Evolutionary conservation across 2,113 vertebrate genomes (phyloP).

Genomic region (Heterotis niloticus): DNA sequence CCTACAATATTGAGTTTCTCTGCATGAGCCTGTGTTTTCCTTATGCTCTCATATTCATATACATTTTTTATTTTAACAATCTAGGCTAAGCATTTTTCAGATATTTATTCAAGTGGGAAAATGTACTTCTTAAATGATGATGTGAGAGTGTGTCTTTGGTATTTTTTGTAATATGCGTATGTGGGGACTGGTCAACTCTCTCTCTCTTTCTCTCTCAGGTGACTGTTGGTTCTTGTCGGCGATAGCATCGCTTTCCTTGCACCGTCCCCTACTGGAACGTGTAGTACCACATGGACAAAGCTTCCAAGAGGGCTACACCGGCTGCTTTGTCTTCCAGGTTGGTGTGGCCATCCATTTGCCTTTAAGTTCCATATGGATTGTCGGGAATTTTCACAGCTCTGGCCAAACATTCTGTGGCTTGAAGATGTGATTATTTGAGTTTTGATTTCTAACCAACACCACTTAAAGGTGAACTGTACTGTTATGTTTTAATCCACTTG

Average conservation of each 20-base stretch:
- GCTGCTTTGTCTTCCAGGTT: conserved; percentile 65
- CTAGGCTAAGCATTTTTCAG: background rate
- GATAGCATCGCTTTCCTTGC: conserved; percentile 60
- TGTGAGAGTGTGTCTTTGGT: background rate
- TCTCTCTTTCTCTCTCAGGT: conserved; percentile 39
- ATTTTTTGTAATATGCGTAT: background rate
- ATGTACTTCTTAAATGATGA: no score
- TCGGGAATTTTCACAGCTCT: background rate
- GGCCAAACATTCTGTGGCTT: background rate
- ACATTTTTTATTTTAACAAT: background rate
- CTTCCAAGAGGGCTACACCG: conserved; percentile 59
- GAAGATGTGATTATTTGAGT: no score
- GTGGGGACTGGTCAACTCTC: background rate
- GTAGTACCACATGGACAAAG: conserved; percentile 59
- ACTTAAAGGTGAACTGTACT: background rate
- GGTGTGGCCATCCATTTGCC: background rate
- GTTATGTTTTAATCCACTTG: no score
- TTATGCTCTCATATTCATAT: background rate
- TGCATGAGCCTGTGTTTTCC: no score
- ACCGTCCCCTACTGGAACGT: conserved; percentile 53
- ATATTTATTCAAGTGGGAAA: no score
- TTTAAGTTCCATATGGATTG: background rate
- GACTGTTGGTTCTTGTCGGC: conserved; percentile 73
- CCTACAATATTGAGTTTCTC: background rate
- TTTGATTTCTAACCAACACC: background rate